phyloP scores from a whole-genome alignment of 1,140 invertebrate genomes.

The Caenorhabditis inopinata region DNA sequence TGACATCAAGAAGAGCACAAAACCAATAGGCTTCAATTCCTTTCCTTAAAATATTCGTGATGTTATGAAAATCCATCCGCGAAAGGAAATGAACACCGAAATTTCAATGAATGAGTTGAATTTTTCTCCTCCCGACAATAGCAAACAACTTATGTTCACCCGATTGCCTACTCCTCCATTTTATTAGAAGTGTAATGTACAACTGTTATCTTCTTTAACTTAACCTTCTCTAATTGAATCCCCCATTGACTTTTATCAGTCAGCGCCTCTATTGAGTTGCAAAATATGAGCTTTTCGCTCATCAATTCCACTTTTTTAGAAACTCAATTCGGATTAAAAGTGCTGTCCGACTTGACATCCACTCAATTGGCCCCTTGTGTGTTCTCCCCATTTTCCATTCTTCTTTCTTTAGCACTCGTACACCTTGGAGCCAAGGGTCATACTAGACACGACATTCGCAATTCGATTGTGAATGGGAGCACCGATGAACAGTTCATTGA shows the following conservation, averaged over 20 bases:
- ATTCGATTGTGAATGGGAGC: background rate
- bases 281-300: slow-evolving; percentile 9
- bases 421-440: slow-evolving; percentile 28
- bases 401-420: background rate
- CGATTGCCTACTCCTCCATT: background rate
- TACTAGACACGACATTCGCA: background rate
- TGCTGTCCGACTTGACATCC: background rate
- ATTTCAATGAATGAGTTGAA: too few species aligned
- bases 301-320: slow-evolving; percentile 8
- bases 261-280: too few species aligned
- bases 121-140: too few species aligned
- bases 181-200: background rate
- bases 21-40: too few species aligned
- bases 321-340: background rate
- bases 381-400: slow-evolving; percentile 10
- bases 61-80: too few species aligned
- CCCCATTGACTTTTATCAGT: background rate
- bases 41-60: too few species aligned
- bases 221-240: background rate
- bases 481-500: slow-evolving; percentile 13
- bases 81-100: too few species aligned
- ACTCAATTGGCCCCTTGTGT: background rate
- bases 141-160: background rate
- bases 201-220: background rate
- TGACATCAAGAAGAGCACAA: too few species aligned